Conservation (phyloP, 2,888 invertebrate species). For the Diplolepis rosae region DNA sequence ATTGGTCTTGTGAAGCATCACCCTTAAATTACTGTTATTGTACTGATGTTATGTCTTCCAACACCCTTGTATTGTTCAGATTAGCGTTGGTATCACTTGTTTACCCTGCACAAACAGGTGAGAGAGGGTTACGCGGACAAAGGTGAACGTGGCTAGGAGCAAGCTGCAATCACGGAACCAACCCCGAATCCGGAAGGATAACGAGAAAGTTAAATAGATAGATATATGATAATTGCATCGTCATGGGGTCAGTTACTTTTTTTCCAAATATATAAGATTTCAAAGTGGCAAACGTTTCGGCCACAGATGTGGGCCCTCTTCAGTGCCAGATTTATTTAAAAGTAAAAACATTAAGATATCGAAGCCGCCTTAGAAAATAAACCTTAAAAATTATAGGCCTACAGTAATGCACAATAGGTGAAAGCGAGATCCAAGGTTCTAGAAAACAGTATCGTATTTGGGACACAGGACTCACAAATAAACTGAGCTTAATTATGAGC, state of each 20-base stretch:
- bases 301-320: too few relatives aligned
- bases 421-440: slow-evolving; percentile 3
- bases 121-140: slow-evolving; percentile 44
- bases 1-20: not conserved
- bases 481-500: not conserved
- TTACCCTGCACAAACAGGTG: slow-evolving; percentile 58
- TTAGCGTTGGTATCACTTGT: slow-evolving; percentile 49
- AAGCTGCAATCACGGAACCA: slow-evolving; percentile 53
- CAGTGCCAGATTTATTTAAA: too few relatives aligned
- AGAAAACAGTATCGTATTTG: not conserved
- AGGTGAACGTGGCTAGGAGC: slow-evolving; percentile 39
- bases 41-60: slow-evolving; percentile 34
- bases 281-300: too few relatives aligned
- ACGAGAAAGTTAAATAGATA: slow-evolving; percentile 50
- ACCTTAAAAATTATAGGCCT: too few relatives aligned
- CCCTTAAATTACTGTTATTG: slow-evolving; percentile 38
- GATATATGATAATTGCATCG: too few relatives aligned
- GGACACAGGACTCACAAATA: not conserved
- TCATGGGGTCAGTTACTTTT: too few relatives aligned
- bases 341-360: too few relatives aligned
- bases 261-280: too few relatives aligned
- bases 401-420: slow-evolving; percentile 43
- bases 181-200: slow-evolving; percentile 44
- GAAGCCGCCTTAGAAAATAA: too few relatives aligned
- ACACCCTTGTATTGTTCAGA: slow-evolving; percentile 38